Conservation (phyloP, 2,888 invertebrate genomes). For the Tupiocoris notatus region DNA sequence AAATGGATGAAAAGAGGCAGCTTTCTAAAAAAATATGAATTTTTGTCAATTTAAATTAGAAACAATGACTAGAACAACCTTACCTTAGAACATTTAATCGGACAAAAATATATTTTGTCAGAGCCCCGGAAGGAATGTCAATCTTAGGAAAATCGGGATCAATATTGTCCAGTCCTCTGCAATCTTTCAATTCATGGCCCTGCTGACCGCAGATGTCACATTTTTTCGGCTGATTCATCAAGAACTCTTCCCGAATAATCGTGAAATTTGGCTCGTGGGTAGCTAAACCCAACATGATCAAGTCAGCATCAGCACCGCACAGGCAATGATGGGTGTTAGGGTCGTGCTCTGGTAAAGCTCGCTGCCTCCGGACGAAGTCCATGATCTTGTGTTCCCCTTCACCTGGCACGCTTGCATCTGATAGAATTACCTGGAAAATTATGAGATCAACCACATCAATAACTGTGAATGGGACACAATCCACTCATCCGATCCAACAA, state of each 20-base stretch:
- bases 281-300: conserved; percentile 96
- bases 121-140: conserved; percentile 60
- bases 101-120: conserved; percentile 88
- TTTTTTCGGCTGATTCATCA: conserved; percentile 91
- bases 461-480: too few species aligned
- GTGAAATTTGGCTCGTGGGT: conserved; percentile 99
- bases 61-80: too few species aligned
- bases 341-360: conserved; percentile 92
- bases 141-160: conserved; percentile 54
- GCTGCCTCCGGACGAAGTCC: conserved; percentile 96
- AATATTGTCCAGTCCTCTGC: conserved; percentile 61
- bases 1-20: neutral
- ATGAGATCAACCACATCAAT: too few species aligned
- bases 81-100: conserved; percentile 75
- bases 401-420: conserved; percentile 97
- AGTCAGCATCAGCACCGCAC: conserved; percentile 97
- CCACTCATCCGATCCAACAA: too few species aligned
- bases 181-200: conserved; percentile 93
- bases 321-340: conserved; percentile 97
- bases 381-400: conserved; percentile 99
- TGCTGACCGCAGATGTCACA: conserved; percentile 92
- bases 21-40: neutral
- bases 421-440: conserved; percentile 68
- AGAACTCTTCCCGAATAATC: conserved; percentile 97
- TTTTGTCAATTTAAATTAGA: too few species aligned